phyloP scores from a whole-genome alignment of 2,888 invertebrate genomes.

The Lamproptera curius region DNA sequence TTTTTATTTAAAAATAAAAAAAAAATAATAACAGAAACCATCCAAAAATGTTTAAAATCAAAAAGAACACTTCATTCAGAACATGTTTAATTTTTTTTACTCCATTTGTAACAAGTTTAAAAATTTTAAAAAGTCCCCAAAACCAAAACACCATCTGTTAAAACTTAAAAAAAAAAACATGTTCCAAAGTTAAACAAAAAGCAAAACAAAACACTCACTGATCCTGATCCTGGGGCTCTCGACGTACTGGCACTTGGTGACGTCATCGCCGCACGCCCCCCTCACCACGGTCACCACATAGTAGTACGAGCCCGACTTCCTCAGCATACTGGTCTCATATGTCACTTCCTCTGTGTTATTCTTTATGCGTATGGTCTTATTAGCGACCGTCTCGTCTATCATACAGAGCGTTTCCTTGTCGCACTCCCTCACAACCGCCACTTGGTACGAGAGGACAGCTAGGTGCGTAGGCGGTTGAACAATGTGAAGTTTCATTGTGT shows the following conservation, averaged over 20 bases:
- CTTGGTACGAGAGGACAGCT: constrained; percentile 45
- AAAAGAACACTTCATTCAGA: too few relatives aligned
- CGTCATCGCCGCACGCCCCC: constrained; percentile 35
- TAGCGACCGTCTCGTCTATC: constrained; percentile 32
- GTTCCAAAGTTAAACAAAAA: too few relatives aligned
- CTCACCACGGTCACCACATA: constrained; percentile 60
- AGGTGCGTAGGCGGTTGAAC: constrained; percentile 54
- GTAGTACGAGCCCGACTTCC: constrained; percentile 50
- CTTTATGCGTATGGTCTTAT: constrained; percentile 33
- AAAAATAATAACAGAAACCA: too few relatives aligned
- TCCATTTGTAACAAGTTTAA: too few relatives aligned
- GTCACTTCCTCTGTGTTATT: constrained; percentile 51
- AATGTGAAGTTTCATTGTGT: constrained; percentile 52
- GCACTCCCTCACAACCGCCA: constrained; percentile 46
- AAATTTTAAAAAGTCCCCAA: too few relatives aligned
- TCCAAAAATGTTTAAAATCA: too few relatives aligned
- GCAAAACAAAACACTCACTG: constrained; percentile 44
- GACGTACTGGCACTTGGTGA: constrained; percentile 42
- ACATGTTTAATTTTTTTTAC: too few relatives aligned
- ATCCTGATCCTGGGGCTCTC: constrained; percentile 60
- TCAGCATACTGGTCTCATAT: constrained; percentile 50
- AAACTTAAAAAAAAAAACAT: too few relatives aligned
- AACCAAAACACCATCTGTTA: too few relatives aligned
- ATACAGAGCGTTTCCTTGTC: constrained; percentile 34
- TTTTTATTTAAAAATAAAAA: too few relatives aligned